Evolutionary conservation across 2,113 vertebrate genomes (phyloP).

Genomic region (Corvus hawaiiensis): DNA sequence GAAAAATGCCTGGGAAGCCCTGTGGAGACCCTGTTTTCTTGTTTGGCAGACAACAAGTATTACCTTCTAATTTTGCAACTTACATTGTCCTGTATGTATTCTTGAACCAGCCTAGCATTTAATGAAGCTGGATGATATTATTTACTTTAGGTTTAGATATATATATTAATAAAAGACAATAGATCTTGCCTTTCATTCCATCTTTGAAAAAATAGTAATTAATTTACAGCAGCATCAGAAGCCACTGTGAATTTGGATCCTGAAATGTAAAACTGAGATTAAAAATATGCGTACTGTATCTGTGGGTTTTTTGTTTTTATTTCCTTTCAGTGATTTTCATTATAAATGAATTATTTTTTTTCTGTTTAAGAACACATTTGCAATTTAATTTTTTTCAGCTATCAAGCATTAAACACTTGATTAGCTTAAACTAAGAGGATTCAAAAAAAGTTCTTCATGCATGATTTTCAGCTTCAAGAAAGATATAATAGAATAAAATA

Average conservation of each 20-base stretch:
- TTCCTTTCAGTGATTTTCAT: slow-evolving; percentile 18
- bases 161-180: neutral
- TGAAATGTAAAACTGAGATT: neutral
- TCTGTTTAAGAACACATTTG: slow-evolving; percentile 14
- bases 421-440: slow-evolving; percentile 46
- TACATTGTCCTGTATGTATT: neutral
- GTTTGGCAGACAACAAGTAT: neutral
- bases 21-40: neutral
- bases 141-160: neutral
- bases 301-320: neutral
- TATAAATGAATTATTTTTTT: slow-evolving; percentile 38
- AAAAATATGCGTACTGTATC: neutral
- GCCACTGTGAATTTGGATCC: neutral
- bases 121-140: neutral
- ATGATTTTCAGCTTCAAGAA: slow-evolving; percentile 39
- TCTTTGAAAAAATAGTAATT: neutral
- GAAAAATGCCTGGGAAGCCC: neutral
- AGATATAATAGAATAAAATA: slow-evolving; percentile 34
- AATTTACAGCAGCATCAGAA: neutral
- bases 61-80: neutral
- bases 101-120: neutral
- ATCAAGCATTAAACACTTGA: slow-evolving; percentile 30
- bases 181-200: neutral
- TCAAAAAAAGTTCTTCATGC: neutral
- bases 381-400: slow-evolving; percentile 45